These are phyloP conservation scores for Thunnus thynnus DNA, from an alignment of 2,113 vertebrate species.

Conservation along the genomic window DNA sequence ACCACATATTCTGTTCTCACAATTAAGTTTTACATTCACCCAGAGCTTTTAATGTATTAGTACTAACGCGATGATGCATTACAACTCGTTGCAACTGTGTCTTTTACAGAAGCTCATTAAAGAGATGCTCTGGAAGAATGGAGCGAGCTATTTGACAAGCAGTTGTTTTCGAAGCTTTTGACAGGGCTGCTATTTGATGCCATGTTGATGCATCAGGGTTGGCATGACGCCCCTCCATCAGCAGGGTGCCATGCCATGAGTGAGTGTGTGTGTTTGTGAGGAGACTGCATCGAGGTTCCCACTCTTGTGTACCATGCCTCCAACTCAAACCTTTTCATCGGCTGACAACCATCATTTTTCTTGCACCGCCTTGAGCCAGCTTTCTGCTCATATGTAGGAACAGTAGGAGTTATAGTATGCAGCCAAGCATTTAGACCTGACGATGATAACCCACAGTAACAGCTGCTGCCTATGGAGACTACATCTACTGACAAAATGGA, in stretches of 20 bases:
- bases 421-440: not conserved
- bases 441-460: not conserved
- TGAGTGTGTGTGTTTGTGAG: conserved; percentile 29
- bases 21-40: conserved; percentile 11
- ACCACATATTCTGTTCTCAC: not conserved
- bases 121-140: not conserved
- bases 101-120: conserved; percentile 32
- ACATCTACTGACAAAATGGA: not conserved
- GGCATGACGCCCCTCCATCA: conserved; percentile 28
- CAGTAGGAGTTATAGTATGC: conserved; percentile 2
- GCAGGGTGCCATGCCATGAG: conserved; percentile 9
- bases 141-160: conserved; percentile 20
- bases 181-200: conserved; percentile 43
- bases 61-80: not conserved
- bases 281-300: conserved; percentile 3
- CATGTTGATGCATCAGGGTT: conserved; percentile 21
- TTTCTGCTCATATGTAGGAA: conserved; percentile 23
- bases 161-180: conserved; percentile 36
- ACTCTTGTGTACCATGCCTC: conserved; percentile 21
- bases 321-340: conserved; percentile 41
- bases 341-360: conserved; percentile 41
- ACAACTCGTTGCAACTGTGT: not conserved
- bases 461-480: not conserved
- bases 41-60: not conserved
- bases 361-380: conserved; percentile 21